Evolutionary conservation across 64 coral and sea anemone species (phyloP).

Genomic region (Montipora sp.): DNA sequence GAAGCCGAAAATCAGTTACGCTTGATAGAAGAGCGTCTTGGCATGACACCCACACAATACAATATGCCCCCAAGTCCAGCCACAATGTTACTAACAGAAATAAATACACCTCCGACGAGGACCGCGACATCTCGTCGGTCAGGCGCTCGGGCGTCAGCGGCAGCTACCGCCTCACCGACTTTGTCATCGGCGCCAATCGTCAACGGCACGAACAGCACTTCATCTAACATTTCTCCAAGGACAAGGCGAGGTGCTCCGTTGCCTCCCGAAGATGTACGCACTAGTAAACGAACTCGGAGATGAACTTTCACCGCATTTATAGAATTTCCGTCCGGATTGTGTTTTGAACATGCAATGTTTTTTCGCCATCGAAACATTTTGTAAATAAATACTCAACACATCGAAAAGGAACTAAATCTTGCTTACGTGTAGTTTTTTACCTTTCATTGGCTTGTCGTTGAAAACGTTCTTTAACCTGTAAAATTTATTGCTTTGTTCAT

Average conservation of each 20-base stretch:
- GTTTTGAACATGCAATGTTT: not conserved
- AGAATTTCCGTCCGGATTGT: not conserved
- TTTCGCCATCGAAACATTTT: not conserved
- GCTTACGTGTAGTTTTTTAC: too few relatives aligned
- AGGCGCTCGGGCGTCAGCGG: slow-evolving; percentile 20
- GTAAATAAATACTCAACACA: not conserved
- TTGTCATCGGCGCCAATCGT: slow-evolving; percentile 47
- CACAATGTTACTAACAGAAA: slow-evolving; percentile 95
- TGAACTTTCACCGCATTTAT: not conserved
- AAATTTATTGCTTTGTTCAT: too few relatives aligned
- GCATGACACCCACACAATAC: slow-evolving; percentile 97
- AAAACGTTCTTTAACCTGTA: not conserved
- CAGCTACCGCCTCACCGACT: slow-evolving; percentile 21
- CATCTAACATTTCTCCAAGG: slow-evolving; percentile 25
- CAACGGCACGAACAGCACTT: slow-evolving; percentile 57
- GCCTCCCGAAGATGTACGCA: slow-evolving; percentile 52
- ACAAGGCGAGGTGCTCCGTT: slow-evolving; percentile 64
- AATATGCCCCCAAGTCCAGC: slow-evolving; percentile 98
- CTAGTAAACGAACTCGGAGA: slow-evolving; percentile 52
- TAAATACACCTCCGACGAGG: slow-evolving; percentile 74
- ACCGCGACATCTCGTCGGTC: slow-evolving; percentile 56
- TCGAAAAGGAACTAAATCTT: too few relatives aligned
- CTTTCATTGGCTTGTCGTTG: too few relatives aligned
- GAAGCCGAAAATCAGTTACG: slow-evolving; percentile 95
- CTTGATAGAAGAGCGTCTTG: slow-evolving; percentile 91